phyloP scores from a whole-genome alignment of 1,140 invertebrate species.

The Drosophila kepulauana region DNA sequence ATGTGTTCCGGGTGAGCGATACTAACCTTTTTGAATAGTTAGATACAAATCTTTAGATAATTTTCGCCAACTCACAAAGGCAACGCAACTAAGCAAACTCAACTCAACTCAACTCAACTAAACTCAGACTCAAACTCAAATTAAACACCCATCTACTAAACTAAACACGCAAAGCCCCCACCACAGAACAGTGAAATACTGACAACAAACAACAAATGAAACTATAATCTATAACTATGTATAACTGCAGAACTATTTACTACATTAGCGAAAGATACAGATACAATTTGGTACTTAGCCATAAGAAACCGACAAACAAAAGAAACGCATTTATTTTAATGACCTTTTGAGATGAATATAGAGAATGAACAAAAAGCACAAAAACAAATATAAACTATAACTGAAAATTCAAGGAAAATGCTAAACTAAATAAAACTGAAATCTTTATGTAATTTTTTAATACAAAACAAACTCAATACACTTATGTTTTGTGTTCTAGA shows the following conservation, averaged over 20 bases:
- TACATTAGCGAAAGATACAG: constrained; percentile 35
- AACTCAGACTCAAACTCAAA: constrained; percentile 31
- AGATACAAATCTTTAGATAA: constrained; percentile 58
- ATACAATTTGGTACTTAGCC: constrained; percentile 58
- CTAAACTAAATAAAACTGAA: constrained; percentile 29
- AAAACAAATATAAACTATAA: constrained; percentile 21
- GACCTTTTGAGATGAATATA: constrained; percentile 70
- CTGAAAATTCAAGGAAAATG: constrained; percentile 38
- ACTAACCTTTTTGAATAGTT: constrained; percentile 46
- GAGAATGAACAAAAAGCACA: constrained; percentile 27
- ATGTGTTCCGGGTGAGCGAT: constrained; percentile 23
- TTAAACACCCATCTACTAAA: constrained; percentile 8
- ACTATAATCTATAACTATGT: constrained; percentile 40
- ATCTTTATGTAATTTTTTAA: constrained; percentile 52
- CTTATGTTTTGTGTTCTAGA: constrained; percentile 2
- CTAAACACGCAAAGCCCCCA: constrained; percentile 47
- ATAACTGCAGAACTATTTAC: constrained; percentile 71
- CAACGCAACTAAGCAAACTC: constrained; percentile 40
- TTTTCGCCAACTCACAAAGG: constrained; percentile 34
- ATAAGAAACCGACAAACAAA: constrained; percentile 68
- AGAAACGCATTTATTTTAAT: constrained; percentile 82
- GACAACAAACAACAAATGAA: constrained; percentile 35
- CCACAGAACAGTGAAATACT: constrained; percentile 46
- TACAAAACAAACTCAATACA: constrained; percentile 13
- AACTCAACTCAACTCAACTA: constrained; percentile 39